Evolutionary conservation across 2,888 invertebrate species (phyloP).

Genomic region (Agapostemon virescens): DNA sequence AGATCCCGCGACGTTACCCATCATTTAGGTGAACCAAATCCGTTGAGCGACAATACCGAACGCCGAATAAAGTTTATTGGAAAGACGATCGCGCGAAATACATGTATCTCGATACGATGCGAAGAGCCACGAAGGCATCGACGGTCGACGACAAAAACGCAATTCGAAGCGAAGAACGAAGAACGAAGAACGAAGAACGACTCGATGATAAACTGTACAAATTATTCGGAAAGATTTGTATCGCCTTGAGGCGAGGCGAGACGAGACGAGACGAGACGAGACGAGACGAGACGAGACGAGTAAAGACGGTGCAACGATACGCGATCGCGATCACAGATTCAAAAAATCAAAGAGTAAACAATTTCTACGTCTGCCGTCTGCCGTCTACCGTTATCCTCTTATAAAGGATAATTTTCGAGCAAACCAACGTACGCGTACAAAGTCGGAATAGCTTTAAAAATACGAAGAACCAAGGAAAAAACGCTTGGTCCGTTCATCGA

Average conservation of each 20-base stretch:
- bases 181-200: neutral
- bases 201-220: conserved; percentile 22
- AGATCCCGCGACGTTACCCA: too few species aligned
- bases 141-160: neutral
- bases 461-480: neutral
- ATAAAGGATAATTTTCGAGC: neutral
- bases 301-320: too few species aligned
- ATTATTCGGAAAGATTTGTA: conserved; percentile 17
- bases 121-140: neutral
- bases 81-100: conserved; percentile 13
- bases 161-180: neutral
- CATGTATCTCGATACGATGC: conserved; percentile 4
- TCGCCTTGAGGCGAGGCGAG: neutral
- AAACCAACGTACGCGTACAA: neutral
- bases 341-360: neutral
- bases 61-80: conserved; percentile 2
- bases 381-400: neutral
- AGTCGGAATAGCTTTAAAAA: neutral
- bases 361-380: neutral
- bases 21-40: neutral
- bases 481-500: neutral
- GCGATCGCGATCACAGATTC: neutral
- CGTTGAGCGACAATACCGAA: neutral
- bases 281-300: neutral
- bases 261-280: neutral